These are phyloP conservation scores for Palythoa grandis DNA, from an alignment of 92 coral and sea anemone genomes.

Conservation along the genomic window DNA sequence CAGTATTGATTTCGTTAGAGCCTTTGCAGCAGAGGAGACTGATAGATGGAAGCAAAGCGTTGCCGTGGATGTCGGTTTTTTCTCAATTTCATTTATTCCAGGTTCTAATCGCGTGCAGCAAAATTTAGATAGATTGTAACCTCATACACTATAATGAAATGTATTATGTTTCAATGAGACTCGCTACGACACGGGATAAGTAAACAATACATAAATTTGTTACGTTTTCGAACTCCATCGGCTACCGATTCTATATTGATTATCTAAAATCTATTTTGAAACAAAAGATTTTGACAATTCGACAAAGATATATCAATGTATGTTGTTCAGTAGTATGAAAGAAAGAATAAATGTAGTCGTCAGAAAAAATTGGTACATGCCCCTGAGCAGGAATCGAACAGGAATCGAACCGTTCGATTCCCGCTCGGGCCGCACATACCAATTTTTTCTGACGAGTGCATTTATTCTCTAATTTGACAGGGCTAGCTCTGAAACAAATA, in stretches of 20 bases:
- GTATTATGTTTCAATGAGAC: background rate
- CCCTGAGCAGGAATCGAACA: too few species aligned
- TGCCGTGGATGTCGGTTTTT: constrained; percentile 26
- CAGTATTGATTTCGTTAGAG: background rate
- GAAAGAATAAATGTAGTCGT: too few species aligned
- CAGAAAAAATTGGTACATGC: too few species aligned
- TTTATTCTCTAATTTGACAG: too few species aligned
- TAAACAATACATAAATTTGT: background rate
- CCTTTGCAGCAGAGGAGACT: background rate
- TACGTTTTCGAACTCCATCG: background rate
- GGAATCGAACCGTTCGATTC: too few species aligned
- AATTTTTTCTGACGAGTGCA: too few species aligned
- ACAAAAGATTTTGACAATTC: too few species aligned
- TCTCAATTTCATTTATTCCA: background rate
- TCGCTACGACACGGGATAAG: background rate
- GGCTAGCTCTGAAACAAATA: too few species aligned
- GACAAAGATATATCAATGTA: too few species aligned
- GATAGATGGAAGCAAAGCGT: background rate
- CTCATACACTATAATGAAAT: background rate
- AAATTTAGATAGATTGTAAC: background rate
- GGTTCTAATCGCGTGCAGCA: constrained; percentile 17
- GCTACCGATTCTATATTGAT: background rate
- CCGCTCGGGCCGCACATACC: too few species aligned
- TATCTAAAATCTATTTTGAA: too few species aligned
- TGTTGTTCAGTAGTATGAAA: too few species aligned